phyloP scores from a whole-genome alignment of 2,113 vertebrate species.

The Phaethornis superciliosus region DNA sequence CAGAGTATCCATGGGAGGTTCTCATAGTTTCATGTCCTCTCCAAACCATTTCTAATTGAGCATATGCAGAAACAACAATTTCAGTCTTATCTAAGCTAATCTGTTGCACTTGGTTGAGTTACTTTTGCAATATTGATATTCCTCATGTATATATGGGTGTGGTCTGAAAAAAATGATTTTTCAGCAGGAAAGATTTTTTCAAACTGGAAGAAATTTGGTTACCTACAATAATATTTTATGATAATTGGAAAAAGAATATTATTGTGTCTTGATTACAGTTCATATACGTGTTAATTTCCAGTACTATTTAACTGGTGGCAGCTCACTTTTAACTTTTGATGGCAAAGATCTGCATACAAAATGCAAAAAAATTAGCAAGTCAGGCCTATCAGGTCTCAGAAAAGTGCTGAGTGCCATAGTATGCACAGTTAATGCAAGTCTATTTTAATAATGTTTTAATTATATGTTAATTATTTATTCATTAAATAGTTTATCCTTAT shows the following conservation, averaged over 20 bases:
- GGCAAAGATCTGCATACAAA: neutral
- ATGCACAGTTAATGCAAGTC: slow-evolving; percentile 14
- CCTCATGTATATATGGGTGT: neutral
- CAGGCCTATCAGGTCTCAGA: neutral
- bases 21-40: neutral
- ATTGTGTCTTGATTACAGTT: neutral
- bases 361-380: neutral
- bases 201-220: neutral
- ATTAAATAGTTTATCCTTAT: slow-evolving; percentile 61
- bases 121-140: neutral
- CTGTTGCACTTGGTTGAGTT: neutral
- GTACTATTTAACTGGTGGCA: neutral
- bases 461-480: slow-evolving; percentile 69
- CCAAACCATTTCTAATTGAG: neutral
- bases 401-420: neutral
- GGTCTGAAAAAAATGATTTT: neutral
- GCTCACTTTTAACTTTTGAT: neutral
- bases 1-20: neutral
- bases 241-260: neutral
- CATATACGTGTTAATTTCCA: neutral
- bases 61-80: neutral
- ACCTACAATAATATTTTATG: neutral
- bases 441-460: slow-evolving; percentile 73
- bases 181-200: neutral
- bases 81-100: neutral